These are phyloP conservation scores for Pegoplata infirma DNA, from an alignment of 2,888 invertebrate genomes.

Conservation along the genomic window DNA sequence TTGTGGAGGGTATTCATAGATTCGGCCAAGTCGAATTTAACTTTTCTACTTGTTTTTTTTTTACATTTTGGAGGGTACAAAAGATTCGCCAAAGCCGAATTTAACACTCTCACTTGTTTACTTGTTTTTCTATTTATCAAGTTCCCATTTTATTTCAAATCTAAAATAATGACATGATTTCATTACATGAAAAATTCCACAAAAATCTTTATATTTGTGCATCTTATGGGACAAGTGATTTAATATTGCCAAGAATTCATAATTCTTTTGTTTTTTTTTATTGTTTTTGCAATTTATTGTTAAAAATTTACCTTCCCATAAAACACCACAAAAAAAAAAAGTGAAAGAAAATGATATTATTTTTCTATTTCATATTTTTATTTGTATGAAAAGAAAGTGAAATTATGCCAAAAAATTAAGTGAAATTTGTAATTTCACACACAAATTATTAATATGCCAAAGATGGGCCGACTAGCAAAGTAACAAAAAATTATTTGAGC, in stretches of 20 bases:
- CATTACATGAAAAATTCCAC: neutral
- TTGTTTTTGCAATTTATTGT: neutral
- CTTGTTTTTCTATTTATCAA: too few species aligned
- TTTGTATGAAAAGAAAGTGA: constrained; percentile 49
- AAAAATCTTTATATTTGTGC: neutral
- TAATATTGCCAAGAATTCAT: constrained; percentile 15
- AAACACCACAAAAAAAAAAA: neutral
- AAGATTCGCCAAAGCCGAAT: too few species aligned
- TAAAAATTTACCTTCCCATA: constrained; percentile 27
- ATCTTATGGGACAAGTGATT: neutral
- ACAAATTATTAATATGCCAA: constrained; percentile 43
- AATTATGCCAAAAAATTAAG: constrained; percentile 54
- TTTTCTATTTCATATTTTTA: too few species aligned
- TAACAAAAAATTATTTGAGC: constrained; percentile 18
- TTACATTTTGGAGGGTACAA: too few species aligned
- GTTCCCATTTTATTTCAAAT: too few species aligned
- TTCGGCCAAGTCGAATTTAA: too few species aligned
- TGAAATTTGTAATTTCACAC: constrained; percentile 46
- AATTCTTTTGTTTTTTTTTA: constrained; percentile 19
- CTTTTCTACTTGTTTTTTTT: too few species aligned
- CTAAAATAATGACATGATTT: too few species aligned
- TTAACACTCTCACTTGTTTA: too few species aligned
- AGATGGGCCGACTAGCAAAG: constrained; percentile 37
- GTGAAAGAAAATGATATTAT: constrained; percentile 21
- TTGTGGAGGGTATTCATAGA: too few species aligned